A percentile compares a stretch with the other conserved stretches of the same genome.
phyloP scores from a whole-genome alignment of 2,888 invertebrate species.

The Aporophyla nigra region DNA sequence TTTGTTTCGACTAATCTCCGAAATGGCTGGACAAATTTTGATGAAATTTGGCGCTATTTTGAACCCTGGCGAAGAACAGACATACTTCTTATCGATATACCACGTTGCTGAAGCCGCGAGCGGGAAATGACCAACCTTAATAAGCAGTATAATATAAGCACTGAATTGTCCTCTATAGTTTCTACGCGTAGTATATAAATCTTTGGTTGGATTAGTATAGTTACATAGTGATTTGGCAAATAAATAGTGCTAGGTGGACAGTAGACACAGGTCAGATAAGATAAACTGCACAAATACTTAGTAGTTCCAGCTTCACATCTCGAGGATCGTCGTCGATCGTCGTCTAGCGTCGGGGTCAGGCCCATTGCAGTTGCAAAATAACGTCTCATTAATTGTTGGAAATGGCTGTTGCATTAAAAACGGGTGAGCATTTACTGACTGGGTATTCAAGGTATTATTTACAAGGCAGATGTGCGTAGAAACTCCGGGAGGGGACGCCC shows the following conservation, averaged over 20 bases:
- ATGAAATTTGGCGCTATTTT: no score
- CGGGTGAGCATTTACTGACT: conserved; percentile 71
- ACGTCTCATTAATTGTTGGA: conserved; percentile 74
- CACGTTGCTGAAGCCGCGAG: no score
- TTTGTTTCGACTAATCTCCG: no score
- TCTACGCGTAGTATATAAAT: not conserved
- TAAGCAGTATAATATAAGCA: not conserved
- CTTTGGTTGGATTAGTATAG: conserved; percentile 4
- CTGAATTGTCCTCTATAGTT: not conserved
- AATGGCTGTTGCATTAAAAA: conserved; percentile 84
- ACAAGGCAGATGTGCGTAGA: no score
- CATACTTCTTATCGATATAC: no score
- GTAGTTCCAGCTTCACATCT: conserved; percentile 94
- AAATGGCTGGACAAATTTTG: no score
- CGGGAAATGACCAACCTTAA: not conserved
- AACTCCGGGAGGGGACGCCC: no score
- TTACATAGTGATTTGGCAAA: conserved; percentile 1
- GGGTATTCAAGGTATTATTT: no score
- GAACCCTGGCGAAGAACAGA: no score
- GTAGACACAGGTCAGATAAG: conserved; percentile 4
- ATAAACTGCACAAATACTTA: conserved; percentile 15
- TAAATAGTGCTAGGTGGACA: not conserved
- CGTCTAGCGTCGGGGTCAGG: no score
- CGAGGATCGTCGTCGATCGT: conserved; percentile 93
- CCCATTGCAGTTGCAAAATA: not conserved